Evolutionary conservation across 2,888 invertebrate genomes (phyloP), one percentile per base, ranked within the genome.

Genomic region (Pachycephus smyrnensis): DNA sequence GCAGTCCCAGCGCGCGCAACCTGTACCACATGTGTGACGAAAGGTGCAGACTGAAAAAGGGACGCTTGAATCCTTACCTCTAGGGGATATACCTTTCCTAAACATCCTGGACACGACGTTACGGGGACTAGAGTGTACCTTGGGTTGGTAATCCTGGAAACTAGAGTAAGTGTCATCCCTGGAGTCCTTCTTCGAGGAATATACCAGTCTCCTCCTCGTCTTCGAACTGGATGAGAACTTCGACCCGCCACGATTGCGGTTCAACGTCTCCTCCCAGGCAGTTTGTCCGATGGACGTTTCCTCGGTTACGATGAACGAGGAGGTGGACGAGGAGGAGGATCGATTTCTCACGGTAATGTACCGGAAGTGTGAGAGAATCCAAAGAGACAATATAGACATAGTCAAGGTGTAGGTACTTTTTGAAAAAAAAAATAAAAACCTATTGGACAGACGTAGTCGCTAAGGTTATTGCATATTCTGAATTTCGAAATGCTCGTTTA

Each of bases 1-100:
- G 87, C 88, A 86, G 87, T 86, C 84, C 82, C 86, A 89, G 86
- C 86, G 88, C 87, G 86, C 88, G 87, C 88, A 88, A 86, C 84
- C 86, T 87, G 82, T 80, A 23, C 55, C 23, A 55, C 23, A 55
- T 55, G 55, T 55, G 55, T 1, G 55, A 23, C 9, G 55, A 55
- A 55, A 55, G 55, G 23, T 55, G 55, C 23, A 9, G 55, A 55
- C 55, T 55, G 55, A 55, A 55, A 55, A 9, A 55, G 23, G 23
- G 23, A 55, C 9, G 55, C 23, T 23, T 2, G 6, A 0, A 55
- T 15, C 55, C 55, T 55, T 55, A 55, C 23, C 23, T 55, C 55
- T 23, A 9, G 55, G 23, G 55, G 23, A 55, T 9, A 9, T 23
- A 23, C 55, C 55, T 23, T 23, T 55, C 15, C 55, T 55, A 55